Evolutionary conservation across 1,140 invertebrate genomes (phyloP), one percentile per base, ranked within the genome.

Genomic region (Neodiprion virginianus): DNA sequence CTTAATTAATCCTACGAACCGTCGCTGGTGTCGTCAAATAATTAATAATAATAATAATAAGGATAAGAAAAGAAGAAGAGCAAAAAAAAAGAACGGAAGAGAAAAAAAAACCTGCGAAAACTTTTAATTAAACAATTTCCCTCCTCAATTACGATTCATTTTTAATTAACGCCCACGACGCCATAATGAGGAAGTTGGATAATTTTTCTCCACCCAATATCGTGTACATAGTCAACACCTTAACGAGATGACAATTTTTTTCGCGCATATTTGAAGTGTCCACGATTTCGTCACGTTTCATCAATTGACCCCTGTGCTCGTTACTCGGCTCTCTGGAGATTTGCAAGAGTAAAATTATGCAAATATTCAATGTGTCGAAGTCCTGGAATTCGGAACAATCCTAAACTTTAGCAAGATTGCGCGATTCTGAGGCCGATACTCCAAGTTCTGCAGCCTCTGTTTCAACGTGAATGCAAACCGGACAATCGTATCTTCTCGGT

Each of bases 81-180:
- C 28, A 5, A 40, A 40, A 40, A 40, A 5, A 40, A 40, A 40
- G 28, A 40, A 40, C 2, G 28, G 5, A 40, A 40, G 5, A 40
- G 28, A 40, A 40, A 40, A 40, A 1, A 40, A 40, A 40, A 21
- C 17, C 5, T 2, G 28, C 28, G 5, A 61, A 61, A 61, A 61
- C 11, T 61, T 61, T 61, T 61, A 61, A 61, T 61, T 61, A 61
- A 61, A 61, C 53, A 61, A 61, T 61, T 61, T 61, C 8, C 53
- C 11, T 12, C 53, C 11, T 17, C 53, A 61, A 61, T 61, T 61
- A 61, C 53, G n/a, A 61, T 61, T 61, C 53, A 61, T 8, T 12
- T 61, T 61, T 61, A 61, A 61, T 61, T 61, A 61, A 61, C 53
- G 53, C 11, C 53, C 53, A 17, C 11, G 53, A 17, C n/a, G n/a